Base-by-base conservation (phyloP, 2,888 invertebrate species). In the Meta bourneti region DNA sequence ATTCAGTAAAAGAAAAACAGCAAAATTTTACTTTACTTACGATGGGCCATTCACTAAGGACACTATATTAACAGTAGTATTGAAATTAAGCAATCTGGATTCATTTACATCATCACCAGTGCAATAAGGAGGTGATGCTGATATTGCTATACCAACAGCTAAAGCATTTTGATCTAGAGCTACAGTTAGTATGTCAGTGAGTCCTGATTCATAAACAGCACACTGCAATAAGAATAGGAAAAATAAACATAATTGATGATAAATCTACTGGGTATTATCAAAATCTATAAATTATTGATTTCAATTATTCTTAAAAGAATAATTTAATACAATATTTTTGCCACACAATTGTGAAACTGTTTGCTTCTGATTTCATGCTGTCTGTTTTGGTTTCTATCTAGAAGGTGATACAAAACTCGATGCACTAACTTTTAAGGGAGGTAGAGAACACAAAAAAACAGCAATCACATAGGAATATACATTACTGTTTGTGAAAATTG, bases 1-100 rank as follows among this genome's bases (percentile, higher is more conserved):
- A 34, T 77, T 77, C 11, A 16, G 71, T 79, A n/a, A 51, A n/a
- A 34, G 51, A 49, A 81, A 78, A 49, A 54, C 48, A 69, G 70
- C n/a, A 54, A 69, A 71, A 71, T 16, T 34, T 87, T 20, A 51
- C 20, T 13, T 85, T 93, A 95, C 96, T 95, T 95, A 96, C 96
- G 97, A 96, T 85, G 98, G 98, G 9, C 98, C 98, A 93, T 96
- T 96, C 94, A 98, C 97, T 78, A 97, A 96, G 94, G 97, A 97
- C 93, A 97, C 96, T 0, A 98, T 96, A 94, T 97, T 96, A 54
- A 98, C 97, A 94, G 96, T 97, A 0, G 98, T 98, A 93, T 97
- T 97, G 95, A 98, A 97, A 82, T 94, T 93, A 54, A 93, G 94
- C 11, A 94, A 93, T 49, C 94, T 93, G 0, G 93, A 82, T 52